Base-by-base conservation (phyloP, 2,888 invertebrate species). In the Silvanus unidentatus region DNA sequence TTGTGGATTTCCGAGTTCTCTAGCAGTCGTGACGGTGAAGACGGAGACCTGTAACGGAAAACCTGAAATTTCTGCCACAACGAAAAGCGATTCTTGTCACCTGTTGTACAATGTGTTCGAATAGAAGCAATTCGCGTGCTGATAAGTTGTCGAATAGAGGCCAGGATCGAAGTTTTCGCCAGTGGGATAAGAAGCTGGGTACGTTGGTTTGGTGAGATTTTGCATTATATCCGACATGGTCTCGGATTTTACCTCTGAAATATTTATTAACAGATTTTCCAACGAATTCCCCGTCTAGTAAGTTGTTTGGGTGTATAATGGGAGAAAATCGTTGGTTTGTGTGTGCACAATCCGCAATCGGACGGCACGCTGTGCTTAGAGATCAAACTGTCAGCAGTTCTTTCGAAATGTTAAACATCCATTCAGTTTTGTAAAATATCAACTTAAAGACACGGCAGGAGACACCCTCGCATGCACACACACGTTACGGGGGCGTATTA, bases 71-170 rank as follows among this genome's bases (percentile, higher is more conserved):
- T 22, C 22, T 3, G 8, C 8, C 3, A 22, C 8, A 5, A 5
- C 22, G 22, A 22, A 38, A n/a, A 34, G 22, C 3, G 8, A 22
- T 22, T 22, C 22, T 27, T 38, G n/a, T 47, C 50, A 65, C 65
- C 66, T 65, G 48, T 62, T 64, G 44, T 66, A 65, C 22, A 66
- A 47, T 15, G 63, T 48, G 53, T 62, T 67, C 2, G 65, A 51
- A 48, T 71, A 70, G 49, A 68, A 66, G 48, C 68, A 68, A 16
- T 68, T 68, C 5, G 62, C 43, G 39, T 66, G 63, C 50, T 67
- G 68, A 48, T 69, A 65, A 12, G 60, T 46, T 8, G 58, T 57
- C 3, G 62, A 48, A 45, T 69, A 70, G 14, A 69, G 53, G n/a
- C 64, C 67, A n/a, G n/a, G n/a, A 45, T 69, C 70, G 39, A 66